Percentiles rank a stretch among this genome's conserved stretches.
Conservation (phyloP, 2,797 vertebrate species). For the Echeneis naucrates region DNA sequence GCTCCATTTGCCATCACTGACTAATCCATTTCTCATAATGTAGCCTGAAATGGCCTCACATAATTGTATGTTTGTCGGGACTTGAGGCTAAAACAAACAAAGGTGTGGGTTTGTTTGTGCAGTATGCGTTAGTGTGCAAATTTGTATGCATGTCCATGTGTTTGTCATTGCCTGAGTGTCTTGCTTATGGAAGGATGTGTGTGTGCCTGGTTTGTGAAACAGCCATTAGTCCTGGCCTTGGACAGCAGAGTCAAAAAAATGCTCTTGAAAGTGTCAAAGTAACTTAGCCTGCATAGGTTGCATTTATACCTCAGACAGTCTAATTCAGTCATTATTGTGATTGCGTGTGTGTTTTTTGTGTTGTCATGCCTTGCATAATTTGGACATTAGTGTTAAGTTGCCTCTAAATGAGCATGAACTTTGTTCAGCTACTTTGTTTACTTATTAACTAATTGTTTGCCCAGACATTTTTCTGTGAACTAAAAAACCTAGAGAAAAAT, state of each 20-base stretch:
- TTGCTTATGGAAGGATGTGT: constrained; percentile 5
- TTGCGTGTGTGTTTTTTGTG: constrained; percentile 36
- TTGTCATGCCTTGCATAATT: constrained; percentile 44
- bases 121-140: constrained; percentile 16
- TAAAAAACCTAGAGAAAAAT: not conserved
- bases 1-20: constrained; percentile 56
- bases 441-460: constrained; percentile 7
- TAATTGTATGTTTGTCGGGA: constrained; percentile 67
- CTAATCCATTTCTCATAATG: constrained; percentile 77
- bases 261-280: constrained; percentile 56
- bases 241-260: constrained; percentile 54
- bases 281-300: constrained; percentile 49
- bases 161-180: constrained; percentile 29
- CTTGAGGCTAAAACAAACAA: constrained; percentile 56
- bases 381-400: constrained; percentile 23
- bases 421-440: constrained; percentile 21
- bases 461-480: constrained; percentile 10
- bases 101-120: constrained; percentile 45
- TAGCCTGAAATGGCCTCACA: constrained; percentile 61
- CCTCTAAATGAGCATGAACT: constrained; percentile 30
- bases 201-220: constrained; percentile 36
- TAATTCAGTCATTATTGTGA: constrained; percentile 41
- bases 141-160: constrained; percentile 30
- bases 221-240: constrained; percentile 60
- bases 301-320: constrained; percentile 50